Conservation (phyloP, 2,113 vertebrate genomes). For the Calonectris borealis region DNA sequence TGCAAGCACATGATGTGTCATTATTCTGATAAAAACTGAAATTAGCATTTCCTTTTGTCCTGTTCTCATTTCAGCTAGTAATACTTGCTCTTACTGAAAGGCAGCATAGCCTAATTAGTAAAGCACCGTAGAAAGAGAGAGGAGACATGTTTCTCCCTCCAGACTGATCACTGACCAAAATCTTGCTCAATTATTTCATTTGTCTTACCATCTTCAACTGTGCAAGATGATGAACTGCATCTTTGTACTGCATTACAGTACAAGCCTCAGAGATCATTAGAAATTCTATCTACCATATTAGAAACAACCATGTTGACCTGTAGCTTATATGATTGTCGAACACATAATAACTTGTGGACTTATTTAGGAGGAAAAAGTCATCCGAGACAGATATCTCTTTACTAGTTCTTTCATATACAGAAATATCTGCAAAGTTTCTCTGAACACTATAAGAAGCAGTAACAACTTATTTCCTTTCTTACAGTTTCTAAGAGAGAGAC, state of each 20-base stretch:
- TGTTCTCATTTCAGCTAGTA: constrained; percentile 54
- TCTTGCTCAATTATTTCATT: background rate
- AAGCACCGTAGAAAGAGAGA: background rate
- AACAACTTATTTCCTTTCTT: background rate
- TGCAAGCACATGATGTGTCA: constrained; percentile 33
- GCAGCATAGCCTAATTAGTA: background rate
- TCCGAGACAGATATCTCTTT: background rate
- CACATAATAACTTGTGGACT: background rate
- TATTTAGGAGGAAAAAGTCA: background rate
- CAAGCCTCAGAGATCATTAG: background rate
- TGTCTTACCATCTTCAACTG: background rate
- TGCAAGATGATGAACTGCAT: background rate
- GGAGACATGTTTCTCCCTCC: background rate
- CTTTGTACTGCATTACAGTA: background rate
- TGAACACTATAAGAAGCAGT: background rate
- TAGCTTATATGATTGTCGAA: background rate
- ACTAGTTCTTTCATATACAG: background rate
- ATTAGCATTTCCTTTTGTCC: constrained; percentile 58
- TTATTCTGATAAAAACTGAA: constrained; percentile 62
- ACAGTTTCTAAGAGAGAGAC: background rate
- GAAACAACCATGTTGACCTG: background rate
- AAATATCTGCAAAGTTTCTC: background rate
- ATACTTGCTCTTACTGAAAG: constrained; percentile 31
- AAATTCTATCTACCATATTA: background rate
- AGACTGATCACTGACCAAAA: background rate